Percentiles rank a stretch among this genome's conserved stretches.
phyloP scores from a whole-genome alignment of 1,140 invertebrate species.

The Megalonaias nervosa region DNA sequence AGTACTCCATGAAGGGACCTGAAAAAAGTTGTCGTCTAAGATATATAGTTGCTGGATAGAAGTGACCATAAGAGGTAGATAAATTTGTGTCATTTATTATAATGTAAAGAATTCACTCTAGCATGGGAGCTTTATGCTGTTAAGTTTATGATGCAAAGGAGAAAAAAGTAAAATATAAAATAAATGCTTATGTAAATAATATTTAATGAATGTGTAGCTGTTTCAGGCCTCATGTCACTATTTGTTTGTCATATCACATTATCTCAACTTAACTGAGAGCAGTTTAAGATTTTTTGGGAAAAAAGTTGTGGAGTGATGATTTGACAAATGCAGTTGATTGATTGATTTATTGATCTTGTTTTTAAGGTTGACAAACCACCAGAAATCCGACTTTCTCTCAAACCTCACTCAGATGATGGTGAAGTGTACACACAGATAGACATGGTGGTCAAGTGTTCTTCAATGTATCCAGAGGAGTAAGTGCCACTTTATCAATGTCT shows the following conservation, averaged over 20 bases:
- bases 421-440: slow-evolving; percentile 78
- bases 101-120: too few species aligned
- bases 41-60: too few species aligned
- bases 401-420: slow-evolving; percentile 78
- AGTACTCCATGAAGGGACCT: too few species aligned
- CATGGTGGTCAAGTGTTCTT: slow-evolving; percentile 79
- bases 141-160: too few species aligned
- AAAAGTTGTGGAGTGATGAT: neutral
- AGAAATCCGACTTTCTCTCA: slow-evolving; percentile 79
- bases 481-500: slow-evolving; percentile 41
- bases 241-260: neutral
- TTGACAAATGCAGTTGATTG: slow-evolving; percentile 2
- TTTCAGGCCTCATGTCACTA: neutral
- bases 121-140: too few species aligned
- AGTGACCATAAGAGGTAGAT: too few species aligned
- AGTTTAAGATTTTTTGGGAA: neutral
- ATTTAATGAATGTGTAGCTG: neutral
- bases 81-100: too few species aligned
- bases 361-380: slow-evolving; percentile 77
- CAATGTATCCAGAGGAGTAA: slow-evolving; percentile 83
- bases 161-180: too few species aligned
- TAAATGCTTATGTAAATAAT: too few species aligned
- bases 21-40: too few species aligned
- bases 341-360: slow-evolving; percentile 7
- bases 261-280: too few species aligned